Evolutionary conservation across 2,888 invertebrate genomes (phyloP).

Genomic region (Callimorpha dominula): DNA sequence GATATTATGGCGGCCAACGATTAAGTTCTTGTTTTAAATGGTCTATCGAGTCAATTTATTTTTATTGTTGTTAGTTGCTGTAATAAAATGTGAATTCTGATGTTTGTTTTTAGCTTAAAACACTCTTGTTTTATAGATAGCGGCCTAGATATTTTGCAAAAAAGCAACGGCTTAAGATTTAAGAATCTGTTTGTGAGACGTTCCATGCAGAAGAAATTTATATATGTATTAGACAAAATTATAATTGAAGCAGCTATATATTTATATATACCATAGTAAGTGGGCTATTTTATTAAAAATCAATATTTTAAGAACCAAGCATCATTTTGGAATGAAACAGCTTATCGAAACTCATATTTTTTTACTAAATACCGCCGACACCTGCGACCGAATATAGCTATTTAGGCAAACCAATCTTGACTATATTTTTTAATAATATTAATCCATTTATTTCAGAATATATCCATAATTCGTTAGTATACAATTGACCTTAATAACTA

Average conservation of each 20-base stretch:
- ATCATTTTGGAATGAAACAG: neutral
- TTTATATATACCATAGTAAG: too few species aligned
- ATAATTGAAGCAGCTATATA: too few species aligned
- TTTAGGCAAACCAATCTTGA: too few species aligned
- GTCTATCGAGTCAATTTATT: conserved; percentile 44
- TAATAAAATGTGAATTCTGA: conserved; percentile 44
- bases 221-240: too few species aligned
- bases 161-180: neutral
- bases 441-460: too few species aligned
- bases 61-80: conserved; percentile 48
- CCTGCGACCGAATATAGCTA: neutral
- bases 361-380: neutral
- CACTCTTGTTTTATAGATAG: conserved; percentile 9
- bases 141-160: conserved; percentile 12
- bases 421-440: too few species aligned
- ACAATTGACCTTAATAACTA: too few species aligned
- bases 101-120: conserved; percentile 39
- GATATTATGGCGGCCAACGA: conserved; percentile 56
- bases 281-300: neutral
- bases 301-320: neutral
- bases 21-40: conserved; percentile 47
- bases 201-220: neutral
- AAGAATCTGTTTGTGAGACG: neutral
- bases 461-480: too few species aligned
- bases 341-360: neutral